Percentiles rank a stretch among this genome's conserved stretches.
These are phyloP conservation scores for Barnardius zonarius DNA, from an alignment of 2,113 vertebrate species.

Conservation along the genomic window DNA sequence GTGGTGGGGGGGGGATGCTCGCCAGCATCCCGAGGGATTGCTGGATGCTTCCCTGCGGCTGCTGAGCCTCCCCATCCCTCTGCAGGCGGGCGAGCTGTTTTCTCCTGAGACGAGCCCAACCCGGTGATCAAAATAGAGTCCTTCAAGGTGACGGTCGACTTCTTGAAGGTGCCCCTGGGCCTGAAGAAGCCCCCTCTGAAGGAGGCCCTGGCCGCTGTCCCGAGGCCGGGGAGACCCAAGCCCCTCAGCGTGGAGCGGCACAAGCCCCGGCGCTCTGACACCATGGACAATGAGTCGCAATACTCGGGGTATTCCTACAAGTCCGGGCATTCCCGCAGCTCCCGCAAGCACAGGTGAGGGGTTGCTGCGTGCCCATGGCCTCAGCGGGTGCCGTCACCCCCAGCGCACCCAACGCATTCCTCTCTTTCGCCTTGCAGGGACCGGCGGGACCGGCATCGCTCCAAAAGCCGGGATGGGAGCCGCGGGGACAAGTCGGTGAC, in stretches of 20 bases:
- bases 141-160: conserved; percentile 94
- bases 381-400: neutral
- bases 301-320: conserved; percentile 94
- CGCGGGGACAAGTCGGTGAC: conserved; percentile 94
- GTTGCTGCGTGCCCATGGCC: accelerated
- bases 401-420: accelerated
- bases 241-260: conserved; percentile 67
- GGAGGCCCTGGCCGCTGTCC: conserved; percentile 77
- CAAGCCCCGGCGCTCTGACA: conserved; percentile 77
- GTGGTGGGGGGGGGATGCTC: neutral
- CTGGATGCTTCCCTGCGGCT: accelerated
- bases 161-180: conserved; percentile 90
- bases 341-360: conserved; percentile 87
- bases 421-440: conserved; percentile 70
- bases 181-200: conserved; percentile 79
- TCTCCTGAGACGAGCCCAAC: conserved; percentile 69
- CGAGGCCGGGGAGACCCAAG: conserved; percentile 67
- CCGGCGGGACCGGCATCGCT: conserved; percentile 86
- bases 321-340: conserved; percentile 89
- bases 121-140: conserved; percentile 96
- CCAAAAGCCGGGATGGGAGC: conserved; percentile 86
- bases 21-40: accelerated
- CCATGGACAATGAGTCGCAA: conserved; percentile 94
- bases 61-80: neutral
- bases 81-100: conserved; percentile 62